A percentile compares a stretch with the other conserved stretches of the same genome.
These are phyloP conservation scores for Sminthurides aquaticus DNA, from an alignment of 2,888 invertebrate species.

Conservation along the genomic window DNA sequence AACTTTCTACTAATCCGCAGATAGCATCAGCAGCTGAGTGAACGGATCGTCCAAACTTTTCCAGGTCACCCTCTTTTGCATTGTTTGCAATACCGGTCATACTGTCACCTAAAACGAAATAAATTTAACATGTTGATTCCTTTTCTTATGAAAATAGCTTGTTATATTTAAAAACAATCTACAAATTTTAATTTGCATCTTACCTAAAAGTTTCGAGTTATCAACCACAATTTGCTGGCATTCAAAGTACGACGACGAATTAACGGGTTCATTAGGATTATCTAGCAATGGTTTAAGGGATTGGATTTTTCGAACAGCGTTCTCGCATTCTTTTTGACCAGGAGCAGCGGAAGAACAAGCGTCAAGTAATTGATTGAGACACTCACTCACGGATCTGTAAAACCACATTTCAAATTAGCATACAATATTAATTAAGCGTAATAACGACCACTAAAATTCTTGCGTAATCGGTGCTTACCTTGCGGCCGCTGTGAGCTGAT, in stretches of 20 bases:
- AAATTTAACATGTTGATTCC: neutral
- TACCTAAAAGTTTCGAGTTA: constrained; percentile 70
- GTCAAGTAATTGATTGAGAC: constrained; percentile 82
- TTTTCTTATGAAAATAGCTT: no score
- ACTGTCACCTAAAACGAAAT: constrained; percentile 59
- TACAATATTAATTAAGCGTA: neutral
- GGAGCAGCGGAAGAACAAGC: constrained; percentile 84
- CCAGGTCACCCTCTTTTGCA: constrained; percentile 78
- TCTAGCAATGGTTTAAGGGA: constrained; percentile 73
- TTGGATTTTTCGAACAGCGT: constrained; percentile 84
- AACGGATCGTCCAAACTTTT: constrained; percentile 76
- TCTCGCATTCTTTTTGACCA: constrained; percentile 94
- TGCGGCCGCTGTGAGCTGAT: constrained; percentile 78
- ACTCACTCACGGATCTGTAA: constrained; percentile 74
- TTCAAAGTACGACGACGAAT: constrained; percentile 83
- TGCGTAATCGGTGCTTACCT: constrained; percentile 46
- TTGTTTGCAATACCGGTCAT: constrained; percentile 92
- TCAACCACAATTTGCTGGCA: constrained; percentile 85
- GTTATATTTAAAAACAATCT: no score
- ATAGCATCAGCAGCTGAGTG: constrained; percentile 77
- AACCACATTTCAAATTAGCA: constrained; percentile 14
- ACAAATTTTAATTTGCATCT: constrained; percentile 39
- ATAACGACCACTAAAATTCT: constrained; percentile 5
- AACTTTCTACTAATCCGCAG: constrained; percentile 83
- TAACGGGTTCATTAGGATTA: constrained; percentile 79